Evolutionary conservation across 2,113 vertebrate species (phyloP), one percentile per base, ranked within the genome.

Genomic region (Capreolus pygargus): DNA sequence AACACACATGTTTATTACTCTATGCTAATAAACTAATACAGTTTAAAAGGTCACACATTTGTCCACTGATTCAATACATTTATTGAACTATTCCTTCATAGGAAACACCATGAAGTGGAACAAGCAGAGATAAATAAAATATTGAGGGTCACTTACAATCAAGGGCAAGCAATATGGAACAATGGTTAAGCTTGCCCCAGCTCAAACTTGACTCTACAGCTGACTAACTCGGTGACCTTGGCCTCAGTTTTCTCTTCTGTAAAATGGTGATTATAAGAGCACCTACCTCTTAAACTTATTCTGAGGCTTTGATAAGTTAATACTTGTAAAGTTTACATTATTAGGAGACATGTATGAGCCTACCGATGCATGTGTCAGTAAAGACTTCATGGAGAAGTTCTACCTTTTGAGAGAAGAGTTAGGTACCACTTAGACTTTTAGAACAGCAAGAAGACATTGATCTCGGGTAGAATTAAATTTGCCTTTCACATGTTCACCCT

Each of bases 371-470:
- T 27, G n/a, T 33, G 9, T 87, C 50, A 52, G 39, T n/a, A 70
- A 86, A 82, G 55, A 76, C 21, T 45, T 61, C 27, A 39, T 15
- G 8, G 33, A 64, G 4, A 36, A 97, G 36, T 25, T 28, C 15
- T 15, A 8, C 43, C 88, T 95, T 23, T 58, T 43, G 25, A 55
- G 12, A 83, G 52, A 93, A 54, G 36, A 70, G 14, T 89, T 36
- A 86, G 43, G 61, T 15, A 7, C 43, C 50, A 19, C 54, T 91
- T 79, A 91, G 76, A 70, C 19, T 19, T 36, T 7, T 14, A 94
- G 28, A 43, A 15, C 57, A 89, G 55, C 85, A 84, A 93, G 47
- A 95, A 97, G 64, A 92, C 88, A 94, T 9, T 61, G 88, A 94
- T 78, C 60, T 52, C 21, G 9, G 2, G 16, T 50, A 16, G 28